These are phyloP conservation scores for Tiphia femorata DNA, from an alignment of 2,888 invertebrate species.

Conservation along the genomic window DNA sequence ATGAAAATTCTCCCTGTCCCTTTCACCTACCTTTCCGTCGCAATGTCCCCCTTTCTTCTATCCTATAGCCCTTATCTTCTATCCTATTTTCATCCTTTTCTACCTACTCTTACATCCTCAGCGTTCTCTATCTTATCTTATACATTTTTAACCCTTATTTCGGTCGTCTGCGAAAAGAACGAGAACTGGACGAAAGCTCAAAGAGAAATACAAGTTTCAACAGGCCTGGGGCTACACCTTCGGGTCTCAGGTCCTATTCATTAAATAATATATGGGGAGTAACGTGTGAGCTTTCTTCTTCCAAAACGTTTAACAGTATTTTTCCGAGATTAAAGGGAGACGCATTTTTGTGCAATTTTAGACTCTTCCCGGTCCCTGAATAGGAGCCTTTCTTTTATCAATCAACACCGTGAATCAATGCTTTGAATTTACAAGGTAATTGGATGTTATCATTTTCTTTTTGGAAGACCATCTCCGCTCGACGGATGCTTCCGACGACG, in stretches of 20 bases:
- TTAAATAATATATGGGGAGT: conserved; percentile 47
- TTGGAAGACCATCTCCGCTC: too few species aligned
- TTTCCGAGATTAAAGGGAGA: too few species aligned
- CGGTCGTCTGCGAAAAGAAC: conserved; percentile 30
- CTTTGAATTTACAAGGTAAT: too few species aligned
- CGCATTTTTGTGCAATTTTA: too few species aligned
- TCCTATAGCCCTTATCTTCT: conserved; percentile 2
- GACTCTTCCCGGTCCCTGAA: too few species aligned
- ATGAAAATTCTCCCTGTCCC: conserved; percentile 50
- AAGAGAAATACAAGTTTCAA: conserved; percentile 53
- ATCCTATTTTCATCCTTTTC: background rate
- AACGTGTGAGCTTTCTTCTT: conserved; percentile 29
- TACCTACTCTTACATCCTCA: conserved; percentile 24
- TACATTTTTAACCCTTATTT: conserved; percentile 57
- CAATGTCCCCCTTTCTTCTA: conserved; percentile 14
- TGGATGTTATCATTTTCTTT: too few species aligned
- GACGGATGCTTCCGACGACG: too few species aligned
- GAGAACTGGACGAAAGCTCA: conserved; percentile 34
- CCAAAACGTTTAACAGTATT: conserved; percentile 28
- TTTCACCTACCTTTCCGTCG: conserved; percentile 28
- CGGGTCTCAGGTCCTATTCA: conserved; percentile 35
- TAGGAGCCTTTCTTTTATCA: too few species aligned
- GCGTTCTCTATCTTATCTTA: conserved; percentile 43
- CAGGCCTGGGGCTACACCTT: conserved; percentile 42
- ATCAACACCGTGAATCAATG: too few species aligned